phyloP scores from a whole-genome alignment of 2,797 vertebrate genomes.

The Macroramphosus scolopax region DNA sequence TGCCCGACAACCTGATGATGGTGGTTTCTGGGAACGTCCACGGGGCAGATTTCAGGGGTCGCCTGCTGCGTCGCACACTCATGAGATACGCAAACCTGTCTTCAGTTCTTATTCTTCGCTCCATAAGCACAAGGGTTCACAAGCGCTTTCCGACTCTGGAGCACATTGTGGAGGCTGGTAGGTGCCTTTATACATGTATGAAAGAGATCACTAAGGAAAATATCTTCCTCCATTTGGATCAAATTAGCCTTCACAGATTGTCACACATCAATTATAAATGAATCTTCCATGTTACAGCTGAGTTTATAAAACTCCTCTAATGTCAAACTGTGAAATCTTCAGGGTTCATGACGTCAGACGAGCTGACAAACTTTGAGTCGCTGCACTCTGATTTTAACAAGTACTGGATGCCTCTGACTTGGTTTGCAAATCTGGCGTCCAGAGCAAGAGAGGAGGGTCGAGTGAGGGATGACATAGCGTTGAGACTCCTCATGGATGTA shows the following conservation, averaged over 20 bases:
- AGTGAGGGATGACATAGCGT: slow-evolving; percentile 83
- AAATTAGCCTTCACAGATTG: too few relatives aligned
- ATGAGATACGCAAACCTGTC: slow-evolving; percentile 89
- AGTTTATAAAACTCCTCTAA: neutral
- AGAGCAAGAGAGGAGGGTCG: slow-evolving; percentile 81
- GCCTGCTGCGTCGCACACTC: slow-evolving; percentile 83
- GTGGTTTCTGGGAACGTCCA: slow-evolving; percentile 88
- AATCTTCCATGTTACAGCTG: too few relatives aligned
- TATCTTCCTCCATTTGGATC: too few relatives aligned
- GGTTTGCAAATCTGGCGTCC: slow-evolving; percentile 88
- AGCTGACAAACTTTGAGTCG: slow-evolving; percentile 82
- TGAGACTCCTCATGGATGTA: slow-evolving; percentile 88
- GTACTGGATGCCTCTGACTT: slow-evolving; percentile 91
- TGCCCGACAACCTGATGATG: slow-evolving; percentile 92
- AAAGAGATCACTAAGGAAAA: too few relatives aligned
- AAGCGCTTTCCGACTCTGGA: slow-evolving; percentile 86
- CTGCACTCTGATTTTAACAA: slow-evolving; percentile 91
- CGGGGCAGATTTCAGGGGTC: slow-evolving; percentile 82
- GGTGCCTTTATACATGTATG: too few relatives aligned
- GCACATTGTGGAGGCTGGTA: slow-evolving; percentile 86
- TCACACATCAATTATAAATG: too few relatives aligned
- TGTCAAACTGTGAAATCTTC: slow-evolving; percentile 2
- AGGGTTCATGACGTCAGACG: slow-evolving; percentile 87
- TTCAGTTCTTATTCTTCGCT: slow-evolving; percentile 86
- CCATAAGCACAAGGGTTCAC: slow-evolving; percentile 87